Evolutionary conservation across 2,888 invertebrate genomes (phyloP).

Genomic region (Ophioninae sp.): DNA sequence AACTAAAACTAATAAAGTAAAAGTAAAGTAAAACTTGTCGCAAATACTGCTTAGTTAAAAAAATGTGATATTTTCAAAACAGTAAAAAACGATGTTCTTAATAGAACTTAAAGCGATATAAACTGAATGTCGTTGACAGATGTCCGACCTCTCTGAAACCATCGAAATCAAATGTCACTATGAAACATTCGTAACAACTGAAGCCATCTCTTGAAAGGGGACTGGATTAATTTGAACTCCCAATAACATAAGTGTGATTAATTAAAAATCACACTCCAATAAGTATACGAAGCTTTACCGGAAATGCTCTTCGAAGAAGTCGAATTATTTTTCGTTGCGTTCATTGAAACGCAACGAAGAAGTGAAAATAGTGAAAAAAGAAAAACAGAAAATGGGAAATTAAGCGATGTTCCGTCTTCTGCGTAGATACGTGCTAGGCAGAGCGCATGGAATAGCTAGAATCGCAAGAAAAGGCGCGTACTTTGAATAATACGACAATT

Average conservation of each 20-base stretch:
- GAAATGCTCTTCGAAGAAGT: not conserved
- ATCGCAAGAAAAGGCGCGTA: constrained; percentile 74
- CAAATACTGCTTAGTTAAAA: too few relatives aligned
- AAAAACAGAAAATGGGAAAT: constrained; percentile 34
- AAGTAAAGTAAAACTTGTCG: too few relatives aligned
- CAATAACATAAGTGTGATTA: not conserved
- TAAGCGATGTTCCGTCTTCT: constrained; percentile 42
- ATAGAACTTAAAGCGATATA: too few relatives aligned
- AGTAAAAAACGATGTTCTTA: too few relatives aligned
- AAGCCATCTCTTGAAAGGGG: too few relatives aligned
- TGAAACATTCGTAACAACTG: too few relatives aligned
- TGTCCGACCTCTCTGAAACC: too few relatives aligned
- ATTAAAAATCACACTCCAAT: not conserved
- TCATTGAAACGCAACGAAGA: not conserved
- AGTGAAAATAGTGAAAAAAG: not conserved
- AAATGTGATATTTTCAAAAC: too few relatives aligned
- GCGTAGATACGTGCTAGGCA: constrained; percentile 4
- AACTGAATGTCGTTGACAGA: too few relatives aligned
- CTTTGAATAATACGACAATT: constrained; percentile 80
- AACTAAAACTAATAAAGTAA: too few relatives aligned
- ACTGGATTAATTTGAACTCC: not conserved
- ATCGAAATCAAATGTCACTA: too few relatives aligned
- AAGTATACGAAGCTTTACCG: not conserved
- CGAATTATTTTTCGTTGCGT: constrained; percentile 5
- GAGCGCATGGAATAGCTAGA: constrained; percentile 61